These are phyloP conservation scores for Patella ulyssiponensis DNA, from an alignment of 2,888 invertebrate species.

Conservation along the genomic window DNA sequence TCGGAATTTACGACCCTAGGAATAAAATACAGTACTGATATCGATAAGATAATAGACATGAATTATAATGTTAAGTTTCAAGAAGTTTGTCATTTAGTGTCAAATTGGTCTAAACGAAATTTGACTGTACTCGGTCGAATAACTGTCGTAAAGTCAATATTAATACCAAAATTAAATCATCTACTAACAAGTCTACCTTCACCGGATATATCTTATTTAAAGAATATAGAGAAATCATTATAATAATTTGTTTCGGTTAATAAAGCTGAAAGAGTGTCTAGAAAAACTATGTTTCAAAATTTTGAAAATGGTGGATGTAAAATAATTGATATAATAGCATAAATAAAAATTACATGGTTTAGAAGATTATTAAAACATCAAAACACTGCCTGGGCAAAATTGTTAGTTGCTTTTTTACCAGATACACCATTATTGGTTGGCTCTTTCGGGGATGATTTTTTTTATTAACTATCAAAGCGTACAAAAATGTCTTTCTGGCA, in stretches of 20 bases:
- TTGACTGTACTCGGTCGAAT: conserved; percentile 1
- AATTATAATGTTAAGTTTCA: not conserved
- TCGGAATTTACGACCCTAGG: not conserved
- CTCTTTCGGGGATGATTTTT: conserved; percentile 2
- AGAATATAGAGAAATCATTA: not conserved
- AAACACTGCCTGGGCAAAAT: not conserved
- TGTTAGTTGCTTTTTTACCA: not conserved
- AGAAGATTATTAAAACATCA: not conserved
- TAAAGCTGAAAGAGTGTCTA: not conserved
- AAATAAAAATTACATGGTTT: not conserved
- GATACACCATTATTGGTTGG: not conserved
- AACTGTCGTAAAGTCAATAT: conserved; percentile 1
- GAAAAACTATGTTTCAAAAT: not conserved
- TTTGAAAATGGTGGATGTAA: conserved; percentile 2
- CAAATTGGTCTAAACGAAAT: conserved; percentile 1
- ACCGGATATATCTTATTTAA: not conserved
- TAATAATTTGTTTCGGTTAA: not conserved
- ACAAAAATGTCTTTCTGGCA: not conserved
- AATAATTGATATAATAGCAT: not conserved
- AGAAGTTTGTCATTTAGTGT: not conserved
- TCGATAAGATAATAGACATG: not conserved
- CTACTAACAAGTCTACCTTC: not conserved
- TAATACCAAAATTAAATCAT: not conserved
- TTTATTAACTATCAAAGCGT: not conserved
- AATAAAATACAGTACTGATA: not conserved